Conservation (phyloP, 2,888 invertebrate species). For the Candidula unifasciata region DNA sequence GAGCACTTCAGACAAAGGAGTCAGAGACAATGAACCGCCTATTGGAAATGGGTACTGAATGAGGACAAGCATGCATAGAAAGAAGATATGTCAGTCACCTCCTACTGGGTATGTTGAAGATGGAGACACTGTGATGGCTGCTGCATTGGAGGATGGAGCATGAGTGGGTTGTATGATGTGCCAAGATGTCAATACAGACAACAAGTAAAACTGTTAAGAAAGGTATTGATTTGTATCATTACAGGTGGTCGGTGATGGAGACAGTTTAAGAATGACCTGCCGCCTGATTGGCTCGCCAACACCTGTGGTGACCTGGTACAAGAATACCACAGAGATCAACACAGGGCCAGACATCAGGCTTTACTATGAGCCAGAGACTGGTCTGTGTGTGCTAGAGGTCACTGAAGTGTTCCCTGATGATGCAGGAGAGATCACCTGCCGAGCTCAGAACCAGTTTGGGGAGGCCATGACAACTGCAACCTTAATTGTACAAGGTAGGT, state of each 20-base stretch:
- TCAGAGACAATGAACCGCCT: too few species aligned
- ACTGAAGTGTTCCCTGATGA: slow-evolving; percentile 98
- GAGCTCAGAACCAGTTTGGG: slow-evolving; percentile 95
- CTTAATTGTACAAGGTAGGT: slow-evolving; percentile 72
- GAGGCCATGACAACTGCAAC: slow-evolving; percentile 89
- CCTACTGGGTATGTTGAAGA: too few species aligned
- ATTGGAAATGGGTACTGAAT: too few species aligned
- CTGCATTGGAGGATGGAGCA: too few species aligned
- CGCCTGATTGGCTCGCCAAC: slow-evolving; percentile 70
- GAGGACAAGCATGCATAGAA: too few species aligned
- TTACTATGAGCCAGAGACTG: slow-evolving; percentile 70
- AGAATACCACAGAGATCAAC: slow-evolving; percentile 65
- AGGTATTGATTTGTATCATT: background rate
- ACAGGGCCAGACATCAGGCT: slow-evolving; percentile 69
- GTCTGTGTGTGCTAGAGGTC: slow-evolving; percentile 88
- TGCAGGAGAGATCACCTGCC: slow-evolving; percentile 96
- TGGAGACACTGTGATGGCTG: too few species aligned
- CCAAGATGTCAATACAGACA: too few species aligned
- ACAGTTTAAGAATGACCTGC: slow-evolving; percentile 68
- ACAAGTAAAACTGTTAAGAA: too few species aligned
- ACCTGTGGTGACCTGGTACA: slow-evolving; percentile 74
- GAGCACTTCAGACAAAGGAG: too few species aligned
- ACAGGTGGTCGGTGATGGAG: slow-evolving; percentile 70
- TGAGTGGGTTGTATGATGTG: too few species aligned
- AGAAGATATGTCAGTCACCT: too few species aligned